A percentile compares a stretch with the other conserved stretches of the same genome.
These are phyloP conservation scores for Pollenia labialis DNA, from an alignment of 2,888 invertebrate genomes.

Conservation along the genomic window DNA sequence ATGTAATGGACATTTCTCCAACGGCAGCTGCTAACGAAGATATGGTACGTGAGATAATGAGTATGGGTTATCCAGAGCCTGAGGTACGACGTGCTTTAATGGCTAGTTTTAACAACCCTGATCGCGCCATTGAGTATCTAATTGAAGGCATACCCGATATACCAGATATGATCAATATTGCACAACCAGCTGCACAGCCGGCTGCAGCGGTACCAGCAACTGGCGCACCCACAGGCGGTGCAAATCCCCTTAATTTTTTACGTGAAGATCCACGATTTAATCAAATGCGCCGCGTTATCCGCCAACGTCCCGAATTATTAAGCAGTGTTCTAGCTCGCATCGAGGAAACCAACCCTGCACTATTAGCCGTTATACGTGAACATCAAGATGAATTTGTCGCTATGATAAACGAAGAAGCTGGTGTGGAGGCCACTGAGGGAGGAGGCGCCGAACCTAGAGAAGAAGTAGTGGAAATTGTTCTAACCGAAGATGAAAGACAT, in stretches of 20 bases:
- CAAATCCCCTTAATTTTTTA: slow-evolving; percentile 86
- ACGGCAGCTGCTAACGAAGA: slow-evolving; percentile 75
- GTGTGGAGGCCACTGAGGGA: slow-evolving; percentile 57
- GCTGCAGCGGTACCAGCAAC: slow-evolving; percentile 38
- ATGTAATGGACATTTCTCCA: slow-evolving; percentile 61
- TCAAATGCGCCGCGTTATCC: slow-evolving; percentile 95
- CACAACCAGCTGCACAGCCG: slow-evolving; percentile 34
- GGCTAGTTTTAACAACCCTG: slow-evolving; percentile 98
- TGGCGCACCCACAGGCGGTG: slow-evolving; percentile 15
- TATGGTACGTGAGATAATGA: slow-evolving; percentile 76
- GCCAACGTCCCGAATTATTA: slow-evolving; percentile 95
- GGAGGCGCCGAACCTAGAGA: slow-evolving; percentile 47
- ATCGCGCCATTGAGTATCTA: slow-evolving; percentile 98
- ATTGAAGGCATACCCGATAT: slow-evolving; percentile 88
- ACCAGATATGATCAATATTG: slow-evolving; percentile 57
- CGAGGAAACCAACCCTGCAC: slow-evolving; percentile 95
- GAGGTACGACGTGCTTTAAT: slow-evolving; percentile 94
- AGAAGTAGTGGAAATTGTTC: slow-evolving; percentile 69
- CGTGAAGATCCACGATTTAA: slow-evolving; percentile 96
- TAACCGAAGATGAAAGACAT: slow-evolving; percentile 75
- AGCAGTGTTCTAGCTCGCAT: slow-evolving; percentile 95
- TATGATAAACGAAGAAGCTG: slow-evolving; percentile 75
- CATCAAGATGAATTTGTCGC: slow-evolving; percentile 95
- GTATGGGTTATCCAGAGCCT: slow-evolving; percentile 94
- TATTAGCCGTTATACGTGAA: slow-evolving; percentile 94